Evolutionary conservation across 2,888 invertebrate species (phyloP).

Genomic region (Eupsilia transversa): DNA sequence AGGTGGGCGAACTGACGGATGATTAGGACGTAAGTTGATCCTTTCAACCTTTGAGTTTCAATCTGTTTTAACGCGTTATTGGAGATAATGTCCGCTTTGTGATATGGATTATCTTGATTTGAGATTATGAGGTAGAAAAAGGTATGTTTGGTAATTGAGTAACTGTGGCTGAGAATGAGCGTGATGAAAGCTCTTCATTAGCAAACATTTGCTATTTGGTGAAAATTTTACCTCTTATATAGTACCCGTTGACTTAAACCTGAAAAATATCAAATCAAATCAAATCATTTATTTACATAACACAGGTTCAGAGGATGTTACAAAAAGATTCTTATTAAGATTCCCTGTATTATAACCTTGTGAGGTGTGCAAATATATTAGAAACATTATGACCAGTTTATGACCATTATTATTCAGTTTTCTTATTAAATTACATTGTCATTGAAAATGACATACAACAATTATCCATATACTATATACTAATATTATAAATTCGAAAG

Average conservation of each 20-base stretch:
- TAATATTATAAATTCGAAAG: too few relatives aligned
- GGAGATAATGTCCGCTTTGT: conserved; percentile 17
- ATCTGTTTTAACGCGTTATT: conserved; percentile 38
- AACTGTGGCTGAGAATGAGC: not conserved
- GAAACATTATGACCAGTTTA: too few relatives aligned
- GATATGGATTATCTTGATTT: conserved; percentile 16
- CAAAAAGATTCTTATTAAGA: too few relatives aligned
- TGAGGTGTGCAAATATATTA: too few relatives aligned
- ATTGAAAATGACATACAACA: too few relatives aligned
- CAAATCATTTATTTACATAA: too few relatives aligned
- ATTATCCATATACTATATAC: too few relatives aligned
- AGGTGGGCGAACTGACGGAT: conserved; percentile 49
- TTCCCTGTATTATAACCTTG: too few relatives aligned
- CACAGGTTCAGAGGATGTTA: too few relatives aligned
- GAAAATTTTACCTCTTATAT: not conserved
- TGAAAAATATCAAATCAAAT: not conserved
- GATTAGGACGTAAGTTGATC: conserved; percentile 51
- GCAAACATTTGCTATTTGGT: too few relatives aligned
- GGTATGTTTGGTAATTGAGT: not conserved
- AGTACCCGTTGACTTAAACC: not conserved
- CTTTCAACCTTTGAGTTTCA: conserved; percentile 41
- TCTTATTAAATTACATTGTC: too few relatives aligned
- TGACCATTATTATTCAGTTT: too few relatives aligned
- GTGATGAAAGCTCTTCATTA: not conserved
- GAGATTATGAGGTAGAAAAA: not conserved